These are phyloP conservation scores for Odocoileus virginianus DNA, from an alignment of 2,113 vertebrate genomes.

Conservation along the genomic window DNA sequence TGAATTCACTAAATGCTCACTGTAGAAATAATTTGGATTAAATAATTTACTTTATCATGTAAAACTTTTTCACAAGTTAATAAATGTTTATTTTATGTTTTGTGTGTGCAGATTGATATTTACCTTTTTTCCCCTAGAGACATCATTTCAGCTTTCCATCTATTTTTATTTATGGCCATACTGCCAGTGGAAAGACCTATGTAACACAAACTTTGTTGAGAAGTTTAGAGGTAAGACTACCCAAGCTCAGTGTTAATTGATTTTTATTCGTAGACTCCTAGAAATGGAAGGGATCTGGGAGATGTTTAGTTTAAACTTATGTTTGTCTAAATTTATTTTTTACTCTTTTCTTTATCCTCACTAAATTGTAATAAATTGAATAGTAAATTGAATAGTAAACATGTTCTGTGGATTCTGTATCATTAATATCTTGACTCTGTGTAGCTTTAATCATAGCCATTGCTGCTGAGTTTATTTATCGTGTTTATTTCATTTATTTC, in stretches of 20 bases:
- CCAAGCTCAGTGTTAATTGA: background rate
- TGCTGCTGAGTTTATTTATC: background rate
- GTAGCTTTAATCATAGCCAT: background rate
- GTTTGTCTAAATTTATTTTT: background rate
- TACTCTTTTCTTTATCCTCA: background rate
- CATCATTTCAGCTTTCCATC: slow-evolving; percentile 92
- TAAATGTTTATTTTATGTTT: slow-evolving; percentile 26
- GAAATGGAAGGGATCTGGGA: background rate
- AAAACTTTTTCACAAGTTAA: background rate
- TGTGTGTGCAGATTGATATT: background rate
- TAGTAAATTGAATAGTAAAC: background rate
- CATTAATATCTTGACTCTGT: background rate
- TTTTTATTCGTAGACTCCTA: background rate
- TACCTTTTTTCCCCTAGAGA: slow-evolving; percentile 78
- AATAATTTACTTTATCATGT: background rate
- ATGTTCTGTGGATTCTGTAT: background rate
- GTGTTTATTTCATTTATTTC: background rate
- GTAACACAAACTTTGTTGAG: slow-evolving; percentile 88
- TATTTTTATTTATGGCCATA: slow-evolving; percentile 95
- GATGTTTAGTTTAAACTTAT: background rate
- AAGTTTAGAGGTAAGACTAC: slow-evolving; percentile 88
- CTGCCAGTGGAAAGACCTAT: slow-evolving; percentile 94
- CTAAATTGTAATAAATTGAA: background rate
- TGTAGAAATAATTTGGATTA: slow-evolving; percentile 24
- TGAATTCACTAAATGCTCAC: background rate